These are phyloP conservation scores for Acanthurus tractus DNA, from an alignment of 2,797 vertebrate species.

Conservation along the genomic window DNA sequence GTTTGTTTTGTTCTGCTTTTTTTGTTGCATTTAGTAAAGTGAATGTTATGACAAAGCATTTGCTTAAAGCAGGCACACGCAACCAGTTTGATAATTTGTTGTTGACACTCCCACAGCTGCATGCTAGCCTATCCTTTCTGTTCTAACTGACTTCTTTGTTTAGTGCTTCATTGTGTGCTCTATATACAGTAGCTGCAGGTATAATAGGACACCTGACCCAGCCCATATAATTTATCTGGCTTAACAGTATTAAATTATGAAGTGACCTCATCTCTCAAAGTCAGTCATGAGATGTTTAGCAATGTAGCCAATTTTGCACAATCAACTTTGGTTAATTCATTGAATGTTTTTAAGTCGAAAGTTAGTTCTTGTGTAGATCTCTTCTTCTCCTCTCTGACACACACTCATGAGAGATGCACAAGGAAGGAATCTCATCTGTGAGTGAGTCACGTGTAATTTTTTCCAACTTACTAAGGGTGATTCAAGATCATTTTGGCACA, in stretches of 20 bases:
- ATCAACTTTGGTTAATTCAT: not conserved
- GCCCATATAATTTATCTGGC: not conserved
- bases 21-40: not conserved
- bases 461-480: constrained; percentile 68
- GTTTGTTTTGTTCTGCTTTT: not conserved
- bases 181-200: not conserved
- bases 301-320: not conserved
- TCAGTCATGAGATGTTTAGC: not conserved
- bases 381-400: constrained; percentile 26
- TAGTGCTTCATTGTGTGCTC: constrained; percentile 15
- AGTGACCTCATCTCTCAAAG: not conserved
- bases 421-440: constrained; percentile 39
- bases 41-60: not conserved
- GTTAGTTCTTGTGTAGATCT: constrained; percentile 27
- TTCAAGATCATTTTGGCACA: constrained; percentile 61
- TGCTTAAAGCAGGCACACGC: constrained; percentile 50
- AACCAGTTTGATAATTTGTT: constrained; percentile 31
- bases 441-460: constrained; percentile 73
- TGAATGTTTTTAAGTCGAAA: not conserved
- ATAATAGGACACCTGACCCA: constrained; percentile 27
- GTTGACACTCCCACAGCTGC: constrained; percentile 58
- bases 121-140: not conserved
- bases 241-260: not conserved
- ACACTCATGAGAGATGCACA: constrained; percentile 42
- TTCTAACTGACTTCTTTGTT: constrained; percentile 32